Evolutionary conservation across 2,797 vertebrate species (phyloP).

Genomic region (Darevskia mixta): DNA sequence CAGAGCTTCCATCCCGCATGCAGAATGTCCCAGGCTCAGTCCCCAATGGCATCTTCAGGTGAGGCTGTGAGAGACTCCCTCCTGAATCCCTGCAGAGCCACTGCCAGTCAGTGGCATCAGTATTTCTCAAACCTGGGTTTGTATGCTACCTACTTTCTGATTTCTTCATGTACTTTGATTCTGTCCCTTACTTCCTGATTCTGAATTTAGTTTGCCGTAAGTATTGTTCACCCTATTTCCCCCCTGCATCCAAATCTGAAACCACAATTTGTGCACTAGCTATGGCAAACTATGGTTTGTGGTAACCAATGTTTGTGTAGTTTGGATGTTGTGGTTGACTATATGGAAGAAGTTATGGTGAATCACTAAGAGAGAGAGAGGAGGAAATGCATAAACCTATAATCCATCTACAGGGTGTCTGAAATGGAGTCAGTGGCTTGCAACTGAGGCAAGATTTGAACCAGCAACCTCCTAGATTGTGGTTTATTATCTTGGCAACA

Average conservation of each 20-base stretch:
- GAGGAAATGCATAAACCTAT: neutral
- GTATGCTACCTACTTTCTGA: neutral
- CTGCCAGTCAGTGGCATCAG: too few species aligned
- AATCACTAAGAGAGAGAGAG: neutral
- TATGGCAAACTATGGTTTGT: neutral
- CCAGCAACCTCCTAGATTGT: neutral
- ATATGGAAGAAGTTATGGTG: neutral
- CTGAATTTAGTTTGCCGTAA: neutral
- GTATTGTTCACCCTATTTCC: neutral
- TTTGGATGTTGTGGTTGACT: neutral
- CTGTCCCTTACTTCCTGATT: neutral
- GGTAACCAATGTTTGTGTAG: neutral
- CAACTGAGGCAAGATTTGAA: neutral
- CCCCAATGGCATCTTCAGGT: too few species aligned
- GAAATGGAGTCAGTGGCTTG: neutral
- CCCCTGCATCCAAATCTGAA: neutral
- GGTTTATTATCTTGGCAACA: neutral
- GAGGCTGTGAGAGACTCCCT: too few species aligned
- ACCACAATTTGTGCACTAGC: neutral
- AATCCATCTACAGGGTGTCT: neutral
- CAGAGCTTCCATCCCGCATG: too few species aligned
- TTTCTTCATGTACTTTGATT: neutral
- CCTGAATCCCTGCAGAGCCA: too few species aligned
- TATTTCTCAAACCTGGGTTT: too few species aligned
- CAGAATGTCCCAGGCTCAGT: too few species aligned